Conservation (phyloP, 2,888 invertebrate species). For the Lottia scabra region DNA sequence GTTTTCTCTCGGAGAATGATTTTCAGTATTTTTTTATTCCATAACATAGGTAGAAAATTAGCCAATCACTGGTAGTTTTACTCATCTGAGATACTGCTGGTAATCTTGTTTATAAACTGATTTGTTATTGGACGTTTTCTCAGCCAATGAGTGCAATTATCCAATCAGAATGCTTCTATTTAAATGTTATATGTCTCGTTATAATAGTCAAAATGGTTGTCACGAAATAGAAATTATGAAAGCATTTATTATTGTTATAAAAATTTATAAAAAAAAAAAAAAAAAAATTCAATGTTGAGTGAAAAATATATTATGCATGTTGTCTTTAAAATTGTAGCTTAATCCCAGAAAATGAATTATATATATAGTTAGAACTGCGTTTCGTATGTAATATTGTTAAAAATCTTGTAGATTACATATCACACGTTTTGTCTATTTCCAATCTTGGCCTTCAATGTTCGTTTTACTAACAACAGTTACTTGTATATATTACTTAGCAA, state of each 20-base stretch:
- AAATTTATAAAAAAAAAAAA: neutral
- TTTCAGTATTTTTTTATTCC: neutral
- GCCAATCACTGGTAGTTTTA: neutral
- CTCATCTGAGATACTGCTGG: slow-evolving; percentile 1
- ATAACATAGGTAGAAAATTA: neutral
- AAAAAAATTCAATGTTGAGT: neutral
- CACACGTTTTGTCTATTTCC: too few relatives aligned
- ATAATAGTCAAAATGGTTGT: neutral
- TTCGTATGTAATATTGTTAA: neutral
- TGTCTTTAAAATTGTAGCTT: neutral
- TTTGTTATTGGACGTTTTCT: slow-evolving; percentile 7
- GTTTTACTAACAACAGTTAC: too few relatives aligned
- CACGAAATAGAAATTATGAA: neutral
- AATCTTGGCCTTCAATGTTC: too few relatives aligned
- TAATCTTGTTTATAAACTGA: neutral
- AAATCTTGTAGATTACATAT: too few relatives aligned
- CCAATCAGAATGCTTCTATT: slow-evolving; percentile 7
- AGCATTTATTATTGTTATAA: slow-evolving; percentile 4
- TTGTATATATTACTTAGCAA: too few relatives aligned
- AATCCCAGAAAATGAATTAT: neutral
- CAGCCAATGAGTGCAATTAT: slow-evolving; percentile 6
- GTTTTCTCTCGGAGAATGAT: neutral
- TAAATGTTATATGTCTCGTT: slow-evolving; percentile 6
- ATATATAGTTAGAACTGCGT: neutral
- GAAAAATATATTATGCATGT: slow-evolving; percentile 4